These are phyloP conservation scores for Xyrauchen texanus DNA, from an alignment of 2,113 vertebrate species.

Conservation along the genomic window DNA sequence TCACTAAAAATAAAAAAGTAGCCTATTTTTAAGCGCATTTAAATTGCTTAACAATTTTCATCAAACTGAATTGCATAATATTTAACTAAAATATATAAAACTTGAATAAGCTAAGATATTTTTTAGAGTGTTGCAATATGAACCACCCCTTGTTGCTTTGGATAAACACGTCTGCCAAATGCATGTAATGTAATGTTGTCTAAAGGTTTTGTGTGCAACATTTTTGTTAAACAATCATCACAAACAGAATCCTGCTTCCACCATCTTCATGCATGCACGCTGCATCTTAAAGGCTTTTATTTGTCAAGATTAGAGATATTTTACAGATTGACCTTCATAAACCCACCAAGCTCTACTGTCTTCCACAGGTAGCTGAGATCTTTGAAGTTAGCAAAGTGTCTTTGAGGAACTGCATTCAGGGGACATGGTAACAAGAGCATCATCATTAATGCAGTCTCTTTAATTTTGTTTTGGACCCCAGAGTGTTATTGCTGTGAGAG, in stretches of 20 bases:
- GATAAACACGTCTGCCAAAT: too few relatives aligned
- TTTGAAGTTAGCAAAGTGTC: not conserved
- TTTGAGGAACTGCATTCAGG: not conserved
- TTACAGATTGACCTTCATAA: conserved; percentile 10
- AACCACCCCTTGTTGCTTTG: too few relatives aligned
- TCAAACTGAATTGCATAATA: too few relatives aligned
- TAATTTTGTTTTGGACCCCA: conserved; percentile 11
- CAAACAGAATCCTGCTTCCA: not conserved
- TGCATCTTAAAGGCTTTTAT: not conserved
- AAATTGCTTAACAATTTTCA: too few relatives aligned
- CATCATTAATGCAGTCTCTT: conserved; percentile 34
- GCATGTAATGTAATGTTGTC: not conserved
- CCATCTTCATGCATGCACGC: not conserved
- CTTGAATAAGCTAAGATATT: too few relatives aligned
- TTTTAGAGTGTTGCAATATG: too few relatives aligned
- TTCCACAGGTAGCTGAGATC: conserved; percentile 2
- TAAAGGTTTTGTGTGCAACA: not conserved
- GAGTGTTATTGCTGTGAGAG: conserved; percentile 5
- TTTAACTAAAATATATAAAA: too few relatives aligned
- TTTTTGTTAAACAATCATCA: too few relatives aligned
- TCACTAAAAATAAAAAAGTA: too few relatives aligned
- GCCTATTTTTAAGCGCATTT: too few relatives aligned
- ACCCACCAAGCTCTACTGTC: not conserved
- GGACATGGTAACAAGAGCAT: conserved; percentile 11
- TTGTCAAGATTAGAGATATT: not conserved